A percentile compares a stretch with the other conserved stretches of the same genome.
These are phyloP conservation scores for Bombus consobrinus DNA, from an alignment of 1,140 invertebrate genomes.

Conservation along the genomic window DNA sequence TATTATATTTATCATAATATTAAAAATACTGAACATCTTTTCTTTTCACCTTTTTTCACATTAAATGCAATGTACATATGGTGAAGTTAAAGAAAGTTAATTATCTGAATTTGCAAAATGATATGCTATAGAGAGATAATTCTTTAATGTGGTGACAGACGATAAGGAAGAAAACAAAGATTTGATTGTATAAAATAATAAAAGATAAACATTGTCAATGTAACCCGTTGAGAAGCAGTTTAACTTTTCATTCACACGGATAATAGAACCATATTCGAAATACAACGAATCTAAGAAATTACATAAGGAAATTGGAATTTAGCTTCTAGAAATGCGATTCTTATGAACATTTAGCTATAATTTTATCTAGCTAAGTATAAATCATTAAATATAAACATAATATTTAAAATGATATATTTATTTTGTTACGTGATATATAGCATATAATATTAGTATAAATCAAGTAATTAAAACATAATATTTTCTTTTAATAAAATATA, in stretches of 20 bases:
- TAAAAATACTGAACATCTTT: not conserved
- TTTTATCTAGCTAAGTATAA: slow-evolving; percentile 29
- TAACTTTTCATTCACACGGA: not conserved
- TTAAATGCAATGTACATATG: not conserved
- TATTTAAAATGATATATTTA: slow-evolving; percentile 32
- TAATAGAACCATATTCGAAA: not conserved
- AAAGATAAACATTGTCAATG: not conserved
- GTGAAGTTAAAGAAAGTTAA: not conserved
- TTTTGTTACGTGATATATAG: slow-evolving; percentile 32
- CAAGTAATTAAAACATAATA: not conserved
- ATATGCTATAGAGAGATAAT: not conserved
- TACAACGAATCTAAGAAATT: slow-evolving; percentile 8
- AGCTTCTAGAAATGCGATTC: not conserved
- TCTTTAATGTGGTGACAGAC: not conserved
- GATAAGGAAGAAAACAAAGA: not conserved
- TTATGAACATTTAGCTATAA: slow-evolving; percentile 7
- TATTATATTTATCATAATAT: no score
- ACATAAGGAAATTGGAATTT: not conserved
- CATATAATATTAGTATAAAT: slow-evolving; percentile 5
- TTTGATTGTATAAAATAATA: not conserved
- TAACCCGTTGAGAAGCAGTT: not conserved
- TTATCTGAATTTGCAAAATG: not conserved
- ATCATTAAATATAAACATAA: slow-evolving; percentile 23
- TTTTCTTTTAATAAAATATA: slow-evolving; percentile 24
- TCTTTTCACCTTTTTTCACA: not conserved